A percentile compares a stretch with the other conserved stretches of the same genome.
phyloP scores from a whole-genome alignment of 2,113 vertebrate genomes.

The Pomatostomus ruficeps region DNA sequence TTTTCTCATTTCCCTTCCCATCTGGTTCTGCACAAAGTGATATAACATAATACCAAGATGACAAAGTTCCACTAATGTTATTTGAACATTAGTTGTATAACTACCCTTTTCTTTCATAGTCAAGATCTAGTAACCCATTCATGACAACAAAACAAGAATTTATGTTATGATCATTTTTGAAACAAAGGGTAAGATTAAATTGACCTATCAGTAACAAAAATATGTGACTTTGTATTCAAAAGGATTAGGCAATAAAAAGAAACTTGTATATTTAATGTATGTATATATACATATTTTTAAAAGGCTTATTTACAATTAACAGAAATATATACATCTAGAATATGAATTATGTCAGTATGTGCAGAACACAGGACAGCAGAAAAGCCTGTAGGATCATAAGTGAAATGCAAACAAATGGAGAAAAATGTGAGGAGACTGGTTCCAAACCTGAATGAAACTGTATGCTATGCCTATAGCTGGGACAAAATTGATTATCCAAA shows the following conservation, averaged over 20 bases:
- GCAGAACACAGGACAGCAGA: not conserved
- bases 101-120: not conserved
- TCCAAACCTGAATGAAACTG: not conserved
- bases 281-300: not conserved
- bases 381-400: not conserved
- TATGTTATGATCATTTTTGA: not conserved
- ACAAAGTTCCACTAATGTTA: not conserved
- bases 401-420: not conserved
- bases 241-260: not conserved
- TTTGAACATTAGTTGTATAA: not conserved
- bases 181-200: not conserved
- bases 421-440: not conserved
- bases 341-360: not conserved
- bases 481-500: not conserved
- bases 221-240: not conserved
- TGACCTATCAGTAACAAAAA: not conserved
- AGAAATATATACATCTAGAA: not conserved
- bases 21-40: not conserved
- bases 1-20: conserved; percentile 19
- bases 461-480: not conserved
- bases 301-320: not conserved
- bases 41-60: not conserved
- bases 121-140: not conserved
- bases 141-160: not conserved
- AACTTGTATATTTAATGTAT: not conserved